Evolutionary conservation across 2,113 vertebrate species (phyloP).

Genomic region (Mirza zaza): DNA sequence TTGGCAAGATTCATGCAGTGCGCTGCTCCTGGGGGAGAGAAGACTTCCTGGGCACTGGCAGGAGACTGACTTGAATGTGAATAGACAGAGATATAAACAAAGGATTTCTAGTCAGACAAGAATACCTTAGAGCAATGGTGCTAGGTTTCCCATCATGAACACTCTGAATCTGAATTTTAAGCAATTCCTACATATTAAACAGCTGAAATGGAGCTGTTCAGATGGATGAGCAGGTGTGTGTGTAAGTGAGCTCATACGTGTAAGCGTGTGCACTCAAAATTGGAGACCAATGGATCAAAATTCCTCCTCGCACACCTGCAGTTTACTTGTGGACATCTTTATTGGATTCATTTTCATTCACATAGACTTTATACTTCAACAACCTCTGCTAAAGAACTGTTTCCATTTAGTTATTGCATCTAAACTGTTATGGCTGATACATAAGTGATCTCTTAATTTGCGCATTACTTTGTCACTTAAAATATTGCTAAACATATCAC

Average conservation of each 20-base stretch:
- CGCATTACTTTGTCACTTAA: not conserved
- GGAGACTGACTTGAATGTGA: not conserved
- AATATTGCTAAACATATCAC: not conserved
- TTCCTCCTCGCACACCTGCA: too few relatives aligned
- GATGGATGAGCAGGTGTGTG: not conserved
- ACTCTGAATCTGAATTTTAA: not conserved
- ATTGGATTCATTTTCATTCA: not conserved
- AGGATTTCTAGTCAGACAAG: not conserved
- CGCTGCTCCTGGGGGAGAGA: not conserved
- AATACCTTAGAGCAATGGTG: not conserved
- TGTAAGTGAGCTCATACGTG: fast-evolving
- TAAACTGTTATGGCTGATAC: not conserved
- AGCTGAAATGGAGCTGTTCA: not conserved
- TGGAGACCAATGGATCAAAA: not conserved
- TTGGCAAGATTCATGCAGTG: too few relatives aligned
- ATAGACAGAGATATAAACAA: not conserved
- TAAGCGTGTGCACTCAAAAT: fast-evolving
- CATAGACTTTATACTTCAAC: not conserved
- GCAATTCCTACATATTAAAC: not conserved
- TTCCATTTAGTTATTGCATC: not conserved
- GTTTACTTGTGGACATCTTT: not conserved
- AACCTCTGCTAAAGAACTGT: not conserved
- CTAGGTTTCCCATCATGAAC: not conserved
- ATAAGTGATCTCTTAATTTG: not conserved
- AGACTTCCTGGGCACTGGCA: not conserved